Evolutionary conservation across 2,113 vertebrate genomes (phyloP), one percentile per base, ranked within the genome.

Genomic region (Numida meleagris): DNA sequence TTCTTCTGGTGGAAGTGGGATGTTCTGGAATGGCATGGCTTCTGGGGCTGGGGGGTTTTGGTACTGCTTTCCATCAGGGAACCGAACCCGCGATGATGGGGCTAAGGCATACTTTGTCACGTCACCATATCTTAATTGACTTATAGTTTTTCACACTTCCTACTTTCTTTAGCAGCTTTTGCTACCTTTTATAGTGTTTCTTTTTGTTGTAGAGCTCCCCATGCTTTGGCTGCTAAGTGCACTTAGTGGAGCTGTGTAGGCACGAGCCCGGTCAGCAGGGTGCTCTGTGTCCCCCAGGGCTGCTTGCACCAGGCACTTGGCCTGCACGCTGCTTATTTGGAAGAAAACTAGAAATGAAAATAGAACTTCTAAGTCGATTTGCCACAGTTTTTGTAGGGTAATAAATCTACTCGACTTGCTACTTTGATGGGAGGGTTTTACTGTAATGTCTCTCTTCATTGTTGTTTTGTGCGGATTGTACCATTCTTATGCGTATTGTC

Each of bases 401-500:
- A 90, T 81, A 86, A 68, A 84, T 83, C 15, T 40, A 18, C 38
- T 77, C 66, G 63, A 50, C 84, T 89, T 79, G 77, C 90, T 89
- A 10, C 75, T 95, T 43, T 77, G 75, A 50, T 68, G 80, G 78
- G 68, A 20, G 78, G 58, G 24, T 82, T 85, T 89, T 89, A 55
- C 77, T 80, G 78, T 73, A 53, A 40, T 65, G 75, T 85, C 65
- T 55, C 85, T 55, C 73, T 87, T 87, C 67, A 2, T 65, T 66
- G 61, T 46, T 89, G 78, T 82, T 89, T 83, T n/a, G 63, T 88
- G 88, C 65, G 65, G 68, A 48, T 97, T 19, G 51, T 25, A 11
- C 85, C 17, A 66, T 91, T 95, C 82, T 89, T 80, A 76, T 82
- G 84, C 70, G 66, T 58, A 80, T 67, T 73, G 66, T 51, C 67